Percentiles rank a stretch among this genome's conserved stretches.
Evolutionary conservation across 2,797 vertebrate genomes (phyloP).

Genomic region (Pteronotus mesoamericanus): DNA sequence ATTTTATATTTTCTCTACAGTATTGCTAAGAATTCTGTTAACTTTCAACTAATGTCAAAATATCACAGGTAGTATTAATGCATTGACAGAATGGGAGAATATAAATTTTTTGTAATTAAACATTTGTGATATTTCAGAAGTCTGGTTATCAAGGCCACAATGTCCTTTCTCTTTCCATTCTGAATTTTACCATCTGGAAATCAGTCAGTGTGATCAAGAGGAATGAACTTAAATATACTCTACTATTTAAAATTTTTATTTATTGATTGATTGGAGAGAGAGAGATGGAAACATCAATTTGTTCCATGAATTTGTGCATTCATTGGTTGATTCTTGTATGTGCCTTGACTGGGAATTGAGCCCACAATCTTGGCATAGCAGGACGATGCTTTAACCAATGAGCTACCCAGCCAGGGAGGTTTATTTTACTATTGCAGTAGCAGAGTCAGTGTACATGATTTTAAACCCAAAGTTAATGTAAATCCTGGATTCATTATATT

Average conservation of each 20-base stretch:
- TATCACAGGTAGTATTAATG: neutral
- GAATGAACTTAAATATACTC: neutral
- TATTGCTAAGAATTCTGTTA: neutral
- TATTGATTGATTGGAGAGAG: no score
- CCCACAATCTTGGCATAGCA: no score
- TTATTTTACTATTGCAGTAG: neutral
- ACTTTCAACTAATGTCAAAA: conserved; percentile 24
- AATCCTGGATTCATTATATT: neutral
- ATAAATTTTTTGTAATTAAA: conserved; percentile 6
- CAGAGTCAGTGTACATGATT: neutral
- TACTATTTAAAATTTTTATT: neutral
- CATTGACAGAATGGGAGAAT: neutral
- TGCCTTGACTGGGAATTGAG: no score
- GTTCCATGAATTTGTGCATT: no score
- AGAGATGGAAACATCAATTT: no score
- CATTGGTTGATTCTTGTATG: no score
- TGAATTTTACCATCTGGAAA: neutral
- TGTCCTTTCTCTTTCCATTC: neutral
- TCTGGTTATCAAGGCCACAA: neutral
- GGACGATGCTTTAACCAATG: no score
- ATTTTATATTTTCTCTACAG: neutral
- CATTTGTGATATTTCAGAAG: neutral
- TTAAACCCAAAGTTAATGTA: neutral
- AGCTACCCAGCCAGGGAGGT: no score
- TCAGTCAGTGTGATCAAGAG: neutral